A percentile compares a stretch with the other conserved stretches of the same genome.
Evolutionary conservation across 1,140 invertebrate species (phyloP).

Genomic region (Zaprionus nigranus): DNA sequence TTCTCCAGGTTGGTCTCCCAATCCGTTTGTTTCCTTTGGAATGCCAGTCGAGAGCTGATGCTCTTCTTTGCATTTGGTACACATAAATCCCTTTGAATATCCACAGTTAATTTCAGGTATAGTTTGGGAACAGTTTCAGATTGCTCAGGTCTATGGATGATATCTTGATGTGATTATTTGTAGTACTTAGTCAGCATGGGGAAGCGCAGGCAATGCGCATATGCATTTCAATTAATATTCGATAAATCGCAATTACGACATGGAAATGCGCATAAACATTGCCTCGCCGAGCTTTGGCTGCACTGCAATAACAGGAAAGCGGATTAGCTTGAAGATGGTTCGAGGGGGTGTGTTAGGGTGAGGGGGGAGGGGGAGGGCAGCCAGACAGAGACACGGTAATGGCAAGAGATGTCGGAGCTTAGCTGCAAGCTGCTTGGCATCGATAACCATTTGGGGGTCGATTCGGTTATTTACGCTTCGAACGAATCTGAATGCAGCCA

Average conservation of each 20-base stretch:
- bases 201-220: neutral
- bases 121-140: neutral
- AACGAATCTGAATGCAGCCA: constrained; percentile 32
- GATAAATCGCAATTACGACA: constrained; percentile 11
- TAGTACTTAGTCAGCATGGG: neutral
- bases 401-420: neutral
- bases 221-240: constrained; percentile 7
- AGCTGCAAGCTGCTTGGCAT: constrained; percentile 13
- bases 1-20: too few species aligned
- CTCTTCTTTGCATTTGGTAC: too few species aligned
- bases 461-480: constrained; percentile 28
- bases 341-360: neutral
- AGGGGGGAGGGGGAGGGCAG: neutral
- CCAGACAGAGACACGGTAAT: constrained; percentile 3
- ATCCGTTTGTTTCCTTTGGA: too few species aligned
- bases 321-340: neutral
- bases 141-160: too few species aligned
- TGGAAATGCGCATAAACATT: constrained; percentile 7
- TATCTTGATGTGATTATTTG: too few species aligned
- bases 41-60: too few species aligned
- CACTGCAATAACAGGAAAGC: neutral
- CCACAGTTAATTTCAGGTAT: too few species aligned
- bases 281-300: neutral
- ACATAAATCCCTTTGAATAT: too few species aligned
- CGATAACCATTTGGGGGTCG: constrained; percentile 16